Percentiles rank a stretch among this genome's conserved stretches.
Conservation (phyloP, 2,888 invertebrate genomes). For the Elegia similella region DNA sequence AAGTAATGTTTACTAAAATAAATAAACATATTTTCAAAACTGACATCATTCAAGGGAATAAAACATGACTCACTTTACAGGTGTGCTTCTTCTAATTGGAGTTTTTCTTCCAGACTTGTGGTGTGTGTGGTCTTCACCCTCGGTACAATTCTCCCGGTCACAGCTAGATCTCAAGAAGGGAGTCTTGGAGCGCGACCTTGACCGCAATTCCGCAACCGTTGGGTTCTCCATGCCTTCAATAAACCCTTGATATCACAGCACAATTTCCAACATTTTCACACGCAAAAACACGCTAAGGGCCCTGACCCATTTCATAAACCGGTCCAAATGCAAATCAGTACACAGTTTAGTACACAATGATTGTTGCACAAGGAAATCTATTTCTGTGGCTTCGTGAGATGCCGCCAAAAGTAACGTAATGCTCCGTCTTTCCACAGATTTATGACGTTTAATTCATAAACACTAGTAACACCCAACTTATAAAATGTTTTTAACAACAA, state of each 20-base stretch:
- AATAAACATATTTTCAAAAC: not conserved
- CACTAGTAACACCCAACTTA: not conserved
- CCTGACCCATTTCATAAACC: constrained; percentile 41
- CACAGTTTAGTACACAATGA: constrained; percentile 41
- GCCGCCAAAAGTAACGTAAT: constrained; percentile 76
- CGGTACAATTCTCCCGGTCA: constrained; percentile 80
- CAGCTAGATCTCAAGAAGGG: constrained; percentile 83
- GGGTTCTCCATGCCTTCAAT: constrained; percentile 62
- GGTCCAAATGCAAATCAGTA: constrained; percentile 46
- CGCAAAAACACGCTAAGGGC: constrained; percentile 30
- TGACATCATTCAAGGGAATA: not conserved
- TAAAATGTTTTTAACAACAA: constrained; percentile 24
- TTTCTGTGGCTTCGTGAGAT: constrained; percentile 72
- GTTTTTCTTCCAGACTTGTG: constrained; percentile 75
- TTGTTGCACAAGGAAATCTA: constrained; percentile 77
- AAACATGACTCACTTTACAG: constrained; percentile 67
- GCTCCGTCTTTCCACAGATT: constrained; percentile 29
- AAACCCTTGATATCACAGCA: constrained; percentile 25
- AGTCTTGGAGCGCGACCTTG: constrained; percentile 87
- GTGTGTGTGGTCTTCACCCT: constrained; percentile 76
- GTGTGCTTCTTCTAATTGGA: constrained; percentile 70
- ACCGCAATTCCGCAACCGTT: constrained; percentile 80
- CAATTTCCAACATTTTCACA: constrained; percentile 42
- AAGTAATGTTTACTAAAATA: not conserved
- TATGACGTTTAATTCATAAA: not conserved